Evolutionary conservation across 2,113 vertebrate species (phyloP), one percentile per base, ranked within the genome.

Genomic region (Centrocercus urophasianus): DNA sequence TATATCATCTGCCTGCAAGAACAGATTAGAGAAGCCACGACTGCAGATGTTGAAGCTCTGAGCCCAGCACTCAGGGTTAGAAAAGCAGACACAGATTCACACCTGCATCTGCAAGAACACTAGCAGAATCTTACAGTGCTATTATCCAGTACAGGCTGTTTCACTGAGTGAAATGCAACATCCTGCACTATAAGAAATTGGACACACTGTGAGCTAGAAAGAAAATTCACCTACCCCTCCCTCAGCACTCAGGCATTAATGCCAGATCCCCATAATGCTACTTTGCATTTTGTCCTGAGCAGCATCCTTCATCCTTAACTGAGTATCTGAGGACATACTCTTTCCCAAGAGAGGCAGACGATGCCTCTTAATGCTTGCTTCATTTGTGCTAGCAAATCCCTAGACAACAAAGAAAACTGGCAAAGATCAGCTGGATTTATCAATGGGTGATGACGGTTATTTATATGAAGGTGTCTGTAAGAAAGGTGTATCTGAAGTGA

Each of bases 381-480:
- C 70, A 78, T 81, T 83, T 83, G 45, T 88, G 64, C 45, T 27
- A 89, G 74, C 64, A 91, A 66, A 60, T 86, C 71, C 42, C 79
- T 42, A 64, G 64, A 54, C 1, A 89, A 69, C 45, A 87, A 59
- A 76, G 71, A 63, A 89, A 79, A 93, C n/a, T 60, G 67, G 73
- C 63, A 89, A 79, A 89, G 64, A 91, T 66, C 74, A 91, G 40
- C 36, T 87, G 63, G 59, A 92, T 92, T 77, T 85, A 91, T 42
- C 21, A 79, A 83, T 34, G 80, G 42, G 36, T 66, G 87, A 34
- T 66, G 87, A 34, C 45, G 75, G 65, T 25, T 82, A 79, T 79
- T 90, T 65, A 60, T 70, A 89, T 66, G 21, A 91, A 89, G 92
- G 79, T 85, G 32, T 73, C 78, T 63, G 1, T 43, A 84, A 76